Percentiles rank a stretch among this genome's conserved stretches.
Conservation (phyloP, 2,888 invertebrate genomes). For the Megaustenia siamemsis region DNA sequence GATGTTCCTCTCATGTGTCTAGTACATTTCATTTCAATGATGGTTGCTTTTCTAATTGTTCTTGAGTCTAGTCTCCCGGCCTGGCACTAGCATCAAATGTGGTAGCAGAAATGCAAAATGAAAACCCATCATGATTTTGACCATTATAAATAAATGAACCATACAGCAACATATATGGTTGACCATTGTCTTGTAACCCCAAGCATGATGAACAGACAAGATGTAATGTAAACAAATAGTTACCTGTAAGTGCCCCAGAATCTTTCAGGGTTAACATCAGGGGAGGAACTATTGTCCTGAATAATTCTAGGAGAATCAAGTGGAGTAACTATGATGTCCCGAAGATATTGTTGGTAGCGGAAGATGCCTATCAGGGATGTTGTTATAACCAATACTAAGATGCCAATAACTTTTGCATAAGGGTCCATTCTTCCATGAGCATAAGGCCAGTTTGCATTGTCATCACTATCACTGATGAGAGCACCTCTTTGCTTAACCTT, state of each 20-base stretch:
- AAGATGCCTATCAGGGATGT: constrained; percentile 55
- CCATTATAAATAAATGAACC: no score
- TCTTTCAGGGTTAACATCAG: constrained; percentile 66
- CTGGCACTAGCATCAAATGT: no score
- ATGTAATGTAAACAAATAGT: not conserved
- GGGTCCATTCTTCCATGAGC: constrained; percentile 49
- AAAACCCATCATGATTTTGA: no score
- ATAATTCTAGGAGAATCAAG: constrained; percentile 69
- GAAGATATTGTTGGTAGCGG: constrained; percentile 66
- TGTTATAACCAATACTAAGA: constrained; percentile 48
- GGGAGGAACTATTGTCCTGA: constrained; percentile 64
- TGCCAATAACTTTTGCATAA: constrained; percentile 51
- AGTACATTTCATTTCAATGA: no score
- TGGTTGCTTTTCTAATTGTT: no score
- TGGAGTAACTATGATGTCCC: constrained; percentile 68
- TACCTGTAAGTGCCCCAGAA: constrained; percentile 89
- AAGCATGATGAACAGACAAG: no score
- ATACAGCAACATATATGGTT: no score
- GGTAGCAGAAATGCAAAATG: no score
- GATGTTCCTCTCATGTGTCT: no score
- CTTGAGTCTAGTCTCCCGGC: no score
- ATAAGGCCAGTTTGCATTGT: constrained; percentile 47
- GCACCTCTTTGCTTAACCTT: constrained; percentile 31
- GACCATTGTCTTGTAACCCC: no score
- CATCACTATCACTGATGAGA: constrained; percentile 10